phyloP scores from a whole-genome alignment of 2,797 vertebrate genomes.

The Chelonia mydas region DNA sequence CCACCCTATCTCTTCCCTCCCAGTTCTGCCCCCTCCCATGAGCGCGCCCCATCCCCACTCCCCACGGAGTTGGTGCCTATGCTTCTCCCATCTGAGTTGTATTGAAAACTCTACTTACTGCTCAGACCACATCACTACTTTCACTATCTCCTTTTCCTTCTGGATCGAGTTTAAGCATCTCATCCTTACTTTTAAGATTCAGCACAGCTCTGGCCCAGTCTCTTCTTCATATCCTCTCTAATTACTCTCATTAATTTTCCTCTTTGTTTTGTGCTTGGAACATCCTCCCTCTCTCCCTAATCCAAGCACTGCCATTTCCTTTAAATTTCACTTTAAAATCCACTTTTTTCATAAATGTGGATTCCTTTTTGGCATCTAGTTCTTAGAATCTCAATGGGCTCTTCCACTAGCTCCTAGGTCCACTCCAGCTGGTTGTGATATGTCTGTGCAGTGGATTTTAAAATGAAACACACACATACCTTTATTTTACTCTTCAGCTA shows the following conservation, averaged over 20 bases:
- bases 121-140: not conserved
- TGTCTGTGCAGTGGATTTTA: conserved; percentile 25
- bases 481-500: conserved; percentile 18
- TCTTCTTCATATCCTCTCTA: not conserved
- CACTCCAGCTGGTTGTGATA: conserved; percentile 38
- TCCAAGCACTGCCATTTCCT: not conserved
- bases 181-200: not conserved
- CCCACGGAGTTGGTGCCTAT: no score
- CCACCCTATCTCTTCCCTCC: no score
- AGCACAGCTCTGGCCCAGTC: not conserved
- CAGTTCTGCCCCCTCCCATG: no score
- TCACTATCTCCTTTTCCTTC: not conserved
- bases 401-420: not conserved
- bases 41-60: no score
- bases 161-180: not conserved
- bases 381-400: conserved; percentile 2
- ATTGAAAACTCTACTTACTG: not conserved
- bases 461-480: not conserved
- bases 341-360: not conserved
- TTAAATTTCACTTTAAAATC: not conserved
- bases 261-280: not conserved
- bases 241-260: not conserved
- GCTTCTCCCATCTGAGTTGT: not conserved
- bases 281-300: not conserved
- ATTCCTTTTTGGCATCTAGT: not conserved